Conservation (phyloP, 2,113 vertebrate species). For the Pteronura brasiliensis region DNA sequence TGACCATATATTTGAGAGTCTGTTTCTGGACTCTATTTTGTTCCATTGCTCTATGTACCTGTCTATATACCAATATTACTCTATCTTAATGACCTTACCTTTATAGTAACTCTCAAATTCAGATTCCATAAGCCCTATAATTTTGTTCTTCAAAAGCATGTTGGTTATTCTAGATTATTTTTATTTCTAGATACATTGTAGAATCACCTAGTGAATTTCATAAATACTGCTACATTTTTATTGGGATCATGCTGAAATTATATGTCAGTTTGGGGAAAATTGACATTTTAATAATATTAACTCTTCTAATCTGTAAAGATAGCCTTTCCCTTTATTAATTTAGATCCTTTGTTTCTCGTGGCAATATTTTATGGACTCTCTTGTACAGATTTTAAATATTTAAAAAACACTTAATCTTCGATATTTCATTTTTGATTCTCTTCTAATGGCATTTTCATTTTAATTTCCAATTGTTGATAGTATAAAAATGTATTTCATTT, state of each 20-base stretch:
- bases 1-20: background rate
- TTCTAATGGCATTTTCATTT: background rate
- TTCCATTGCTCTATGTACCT: background rate
- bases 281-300: background rate
- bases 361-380: background rate
- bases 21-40: background rate
- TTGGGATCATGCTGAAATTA: background rate
- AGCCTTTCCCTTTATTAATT: background rate
- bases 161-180: background rate
- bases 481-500: background rate
- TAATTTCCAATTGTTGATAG: background rate
- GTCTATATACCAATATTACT: background rate
- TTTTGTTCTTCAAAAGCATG: background rate
- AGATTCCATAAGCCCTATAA: background rate
- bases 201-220: background rate
- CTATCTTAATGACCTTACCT: background rate
- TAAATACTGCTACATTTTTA: background rate
- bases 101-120: background rate
- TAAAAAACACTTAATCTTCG: background rate
- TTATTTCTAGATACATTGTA: background rate
- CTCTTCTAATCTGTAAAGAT: background rate
- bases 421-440: background rate
- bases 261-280: background rate
- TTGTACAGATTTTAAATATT: background rate
- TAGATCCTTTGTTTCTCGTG: background rate